Evolutionary conservation across 64 coral and sea anemone genomes (phyloP), one percentile per base, ranked within the genome.

Genomic region (Montipora foliosa): DNA sequence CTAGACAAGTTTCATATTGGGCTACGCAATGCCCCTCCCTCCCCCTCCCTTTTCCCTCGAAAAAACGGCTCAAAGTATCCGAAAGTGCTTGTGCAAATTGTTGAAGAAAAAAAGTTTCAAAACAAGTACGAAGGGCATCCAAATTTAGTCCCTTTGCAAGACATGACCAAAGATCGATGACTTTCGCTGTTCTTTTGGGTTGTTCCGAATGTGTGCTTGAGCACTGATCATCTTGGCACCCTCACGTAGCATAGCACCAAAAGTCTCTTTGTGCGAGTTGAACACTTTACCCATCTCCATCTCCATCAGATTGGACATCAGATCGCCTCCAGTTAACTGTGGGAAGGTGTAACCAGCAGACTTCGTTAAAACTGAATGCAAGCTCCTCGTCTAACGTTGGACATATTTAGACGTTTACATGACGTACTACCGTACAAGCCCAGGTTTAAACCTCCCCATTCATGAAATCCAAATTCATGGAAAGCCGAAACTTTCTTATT

Each of bases 271-370:
- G 19, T 88, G 82, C 17, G 96, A 98, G 78, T 98, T 93, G 78
- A 98, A 98, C 52, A 92, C 84, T 89, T 86, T 46, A 55, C 77
- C 95, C 37, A 79, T 94, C 84, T 98, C 96, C 85, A 98, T 87
- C 15, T 98, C 96, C 78, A 98, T 98, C 48, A 98, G 84, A 61
- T 98, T 98, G 44, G 96, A 98, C 11, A 98, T 98, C 5, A 98
- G 44, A 66, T 98, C 96, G 5, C 96, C 96, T 12, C 93, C 93
- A 51, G 47, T 91, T 68, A 93, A 64, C 93, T 97, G 78, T 25
- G 37, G 47, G 67, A 37, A 25, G 6, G 15, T 78, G 14, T 0
- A 17, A 72, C 66, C 5, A 3, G 59, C 0, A 45, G 8, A 21
- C 14, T 5, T 64, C 10, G 10, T 64, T 64, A 64, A 55, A 55